These are phyloP conservation scores for Ericerus pela DNA, from an alignment of 1,140 invertebrate genomes.

Conservation along the genomic window DNA sequence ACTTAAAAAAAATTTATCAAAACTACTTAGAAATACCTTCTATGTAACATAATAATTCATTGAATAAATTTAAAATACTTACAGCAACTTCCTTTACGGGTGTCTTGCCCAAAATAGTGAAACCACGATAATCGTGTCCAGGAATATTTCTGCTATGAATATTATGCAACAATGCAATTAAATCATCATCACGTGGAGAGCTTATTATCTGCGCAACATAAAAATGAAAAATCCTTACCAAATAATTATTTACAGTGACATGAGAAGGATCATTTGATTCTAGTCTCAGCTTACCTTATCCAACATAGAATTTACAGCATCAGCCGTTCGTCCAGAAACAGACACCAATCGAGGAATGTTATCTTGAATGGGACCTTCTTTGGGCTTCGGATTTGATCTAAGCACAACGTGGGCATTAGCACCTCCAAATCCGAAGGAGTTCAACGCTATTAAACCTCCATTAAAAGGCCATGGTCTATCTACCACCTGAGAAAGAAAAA, in stretches of 20 bases:
- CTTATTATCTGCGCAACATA: constrained; percentile 27
- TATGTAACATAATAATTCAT: too few relatives aligned
- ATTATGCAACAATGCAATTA: constrained; percentile 58
- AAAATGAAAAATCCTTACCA: neutral
- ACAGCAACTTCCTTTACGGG: constrained; percentile 33
- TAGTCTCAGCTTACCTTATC: constrained; percentile 35
- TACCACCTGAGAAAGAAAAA: constrained; percentile 44
- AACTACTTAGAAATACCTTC: too few relatives aligned
- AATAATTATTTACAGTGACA: neutral
- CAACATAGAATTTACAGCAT: constrained; percentile 54
- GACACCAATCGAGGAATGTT: constrained; percentile 52
- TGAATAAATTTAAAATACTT: constrained; percentile 25
- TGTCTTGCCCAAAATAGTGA: constrained; percentile 45
- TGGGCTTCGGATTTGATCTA: constrained; percentile 57
- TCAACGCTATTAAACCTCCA: constrained; percentile 71
- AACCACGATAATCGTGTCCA: constrained; percentile 63
- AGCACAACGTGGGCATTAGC: constrained; percentile 86
- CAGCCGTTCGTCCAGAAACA: constrained; percentile 70
- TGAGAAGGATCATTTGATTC: neutral
- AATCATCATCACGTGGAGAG: constrained; percentile 51
- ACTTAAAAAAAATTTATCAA: too few relatives aligned
- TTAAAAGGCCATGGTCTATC: constrained; percentile 61
- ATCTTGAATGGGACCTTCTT: constrained; percentile 36
- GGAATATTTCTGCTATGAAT: constrained; percentile 49
- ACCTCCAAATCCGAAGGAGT: constrained; percentile 96